A percentile compares a stretch with the other conserved stretches of the same genome.
phyloP scores from a whole-genome alignment of 2,113 vertebrate species.

The Podarcis raffonei region DNA sequence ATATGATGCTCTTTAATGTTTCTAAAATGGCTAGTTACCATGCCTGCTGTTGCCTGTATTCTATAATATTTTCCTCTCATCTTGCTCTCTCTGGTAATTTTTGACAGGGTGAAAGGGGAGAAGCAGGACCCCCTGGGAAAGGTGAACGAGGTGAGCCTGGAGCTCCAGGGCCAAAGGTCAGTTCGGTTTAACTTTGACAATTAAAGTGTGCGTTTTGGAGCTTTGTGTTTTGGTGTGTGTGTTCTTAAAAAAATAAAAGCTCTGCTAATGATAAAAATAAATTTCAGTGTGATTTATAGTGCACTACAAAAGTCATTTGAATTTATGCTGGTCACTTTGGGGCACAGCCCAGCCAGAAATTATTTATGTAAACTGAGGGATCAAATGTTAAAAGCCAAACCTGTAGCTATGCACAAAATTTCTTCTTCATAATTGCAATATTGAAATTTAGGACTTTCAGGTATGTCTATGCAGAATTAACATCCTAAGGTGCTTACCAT shows the following conservation, averaged over 20 bases:
- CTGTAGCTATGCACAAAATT: not conserved
- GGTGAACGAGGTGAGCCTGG: constrained; percentile 91
- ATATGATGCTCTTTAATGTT: constrained; percentile 3
- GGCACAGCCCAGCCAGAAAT: not conserved
- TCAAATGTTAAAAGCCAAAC: not conserved
- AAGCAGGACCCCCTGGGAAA: constrained; percentile 86
- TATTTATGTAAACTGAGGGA: not conserved
- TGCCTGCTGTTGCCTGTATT: not conserved
- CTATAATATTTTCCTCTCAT: not conserved
- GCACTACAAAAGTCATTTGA: not conserved
- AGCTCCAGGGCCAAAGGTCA: constrained; percentile 88
- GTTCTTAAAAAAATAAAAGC: not conserved
- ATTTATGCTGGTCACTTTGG: not conserved
- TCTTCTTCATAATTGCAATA: not conserved
- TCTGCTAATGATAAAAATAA: constrained; percentile 2
- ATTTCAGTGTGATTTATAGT: not conserved
- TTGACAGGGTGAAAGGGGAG: constrained; percentile 91
- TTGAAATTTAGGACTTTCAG: not conserved
- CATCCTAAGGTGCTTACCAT: constrained; percentile 19
- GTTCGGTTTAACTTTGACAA: constrained; percentile 49
- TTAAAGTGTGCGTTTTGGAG: not conserved
- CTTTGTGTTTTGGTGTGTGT: not conserved
- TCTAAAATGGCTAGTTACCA: not conserved
- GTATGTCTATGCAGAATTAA: constrained; percentile 5
- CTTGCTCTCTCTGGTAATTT: constrained; percentile 35